Base-by-base conservation (phyloP, 2,113 vertebrate genomes). In the Xiphophorus maculatus region DNA sequence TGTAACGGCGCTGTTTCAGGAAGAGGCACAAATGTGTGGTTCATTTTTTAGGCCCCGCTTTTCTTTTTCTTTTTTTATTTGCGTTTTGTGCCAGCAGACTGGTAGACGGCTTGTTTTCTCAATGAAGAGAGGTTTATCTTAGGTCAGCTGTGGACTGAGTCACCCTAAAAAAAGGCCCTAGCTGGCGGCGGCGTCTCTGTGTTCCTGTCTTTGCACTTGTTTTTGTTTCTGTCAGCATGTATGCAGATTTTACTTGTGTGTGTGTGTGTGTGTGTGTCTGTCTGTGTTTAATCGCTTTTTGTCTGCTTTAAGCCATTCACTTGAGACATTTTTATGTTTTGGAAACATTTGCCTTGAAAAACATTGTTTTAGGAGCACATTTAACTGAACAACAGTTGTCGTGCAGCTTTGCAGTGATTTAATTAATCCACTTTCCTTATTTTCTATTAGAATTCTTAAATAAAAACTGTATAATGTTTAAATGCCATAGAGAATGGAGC, bases 141-240 rank as follows among this genome's bases (percentile, higher is more conserved):
- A 83, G 86, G 88, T 90, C 81, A 85, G 72, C 80, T 77, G 68
- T 0, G 25, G 73, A 66, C 80, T 61, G 74, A 77, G 70, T 64
- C 37, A 3, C 69, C 77, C 67, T 51, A 75, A 79, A 76, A 42
- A 79, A 80, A 65, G 27, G 64, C 32, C 33, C 28, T 88, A 73
- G 74, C 76, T 68, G 81, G 83, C 79, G 81, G 83, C 79, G 68
- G 54, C 61, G 74, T 82, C 1, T 74, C 29, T 83, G 48, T 79
- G 71, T 74, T 83, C 84, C 66, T 82, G 86, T 89, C 74, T 79
- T 84, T 77, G 83, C 80, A 83, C 75, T 71, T 84, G 87, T 83
- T 86, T 58, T 87, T 84, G 84, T 90, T 87, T 87, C 88, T 89
- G 86, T 88, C 87, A 84, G 86, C 81, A 86, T 74, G 83, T 65